Conservation (phyloP, 2,113 vertebrate genomes). For the Petromus typicus region DNA sequence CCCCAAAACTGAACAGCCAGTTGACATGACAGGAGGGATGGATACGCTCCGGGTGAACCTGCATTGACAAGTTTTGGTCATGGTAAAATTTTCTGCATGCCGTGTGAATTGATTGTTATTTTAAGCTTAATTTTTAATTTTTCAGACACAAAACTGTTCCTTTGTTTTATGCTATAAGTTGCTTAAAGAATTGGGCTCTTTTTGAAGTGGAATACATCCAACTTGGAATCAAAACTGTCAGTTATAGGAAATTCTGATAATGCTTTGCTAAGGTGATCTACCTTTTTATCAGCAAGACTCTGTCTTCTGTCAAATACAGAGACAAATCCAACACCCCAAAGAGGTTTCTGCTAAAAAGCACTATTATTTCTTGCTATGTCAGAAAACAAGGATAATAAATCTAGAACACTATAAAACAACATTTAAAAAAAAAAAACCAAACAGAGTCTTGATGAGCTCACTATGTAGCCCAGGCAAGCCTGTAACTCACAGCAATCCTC, state of each 20-base stretch:
- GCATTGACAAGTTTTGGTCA: slow-evolving; percentile 31
- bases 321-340: too few species aligned
- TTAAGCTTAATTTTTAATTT: background rate
- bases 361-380: too few species aligned
- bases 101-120: too few species aligned
- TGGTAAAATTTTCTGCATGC: slow-evolving; percentile 5
- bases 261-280: slow-evolving; percentile 52
- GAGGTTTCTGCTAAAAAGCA: too few species aligned
- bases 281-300: slow-evolving; percentile 37
- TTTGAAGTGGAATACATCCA: slow-evolving; percentile 48
- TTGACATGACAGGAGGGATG: background rate
- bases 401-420: too few species aligned
- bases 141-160: background rate
- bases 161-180: slow-evolving; percentile 46
- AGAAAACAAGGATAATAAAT: too few species aligned
- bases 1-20: background rate
- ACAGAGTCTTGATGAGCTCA: too few species aligned
- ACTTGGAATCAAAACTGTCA: background rate
- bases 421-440: too few species aligned
- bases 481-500: too few species aligned
- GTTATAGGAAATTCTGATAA: background rate
- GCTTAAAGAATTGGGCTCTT: slow-evolving; percentile 33
- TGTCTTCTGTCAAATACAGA: slow-evolving; percentile 39
- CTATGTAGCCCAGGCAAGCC: too few species aligned
- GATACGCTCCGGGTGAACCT: background rate